Percentiles rank a stretch among this genome's conserved stretches.
Evolutionary conservation across 2,888 invertebrate genomes (phyloP).

Genomic region (Eupithecia pulchellata): DNA sequence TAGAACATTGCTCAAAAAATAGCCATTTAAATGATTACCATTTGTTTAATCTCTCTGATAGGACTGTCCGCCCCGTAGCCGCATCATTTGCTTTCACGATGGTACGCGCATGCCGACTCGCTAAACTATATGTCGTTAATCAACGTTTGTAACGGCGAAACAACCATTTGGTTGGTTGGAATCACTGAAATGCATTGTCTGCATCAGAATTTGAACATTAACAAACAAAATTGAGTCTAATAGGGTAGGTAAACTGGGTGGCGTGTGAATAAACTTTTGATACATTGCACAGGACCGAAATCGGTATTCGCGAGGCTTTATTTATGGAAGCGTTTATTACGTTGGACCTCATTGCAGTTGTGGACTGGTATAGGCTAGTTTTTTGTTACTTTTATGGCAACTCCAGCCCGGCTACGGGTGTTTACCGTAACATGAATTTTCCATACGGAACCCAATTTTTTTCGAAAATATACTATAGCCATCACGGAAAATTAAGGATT

Average conservation of each 20-base stretch:
- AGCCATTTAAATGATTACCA: too few species aligned
- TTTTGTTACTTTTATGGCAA: too few species aligned
- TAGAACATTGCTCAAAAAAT: too few species aligned
- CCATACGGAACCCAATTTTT: too few species aligned
- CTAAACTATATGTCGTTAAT: conserved; percentile 57
- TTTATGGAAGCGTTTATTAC: not conserved
- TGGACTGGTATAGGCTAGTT: too few species aligned
- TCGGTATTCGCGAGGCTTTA: not conserved
- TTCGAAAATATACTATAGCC: too few species aligned
- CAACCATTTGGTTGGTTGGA: conserved; percentile 19
- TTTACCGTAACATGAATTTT: too few species aligned
- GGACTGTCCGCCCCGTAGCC: conserved; percentile 63
- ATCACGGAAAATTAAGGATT: too few species aligned
- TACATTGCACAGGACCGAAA: not conserved
- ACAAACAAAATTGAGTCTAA: conserved; percentile 12
- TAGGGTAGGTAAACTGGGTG: conserved; percentile 8
- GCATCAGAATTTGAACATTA: conserved; percentile 6
- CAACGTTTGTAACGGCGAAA: conserved; percentile 48
- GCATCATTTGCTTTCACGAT: conserved; percentile 68
- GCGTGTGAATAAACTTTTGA: not conserved
- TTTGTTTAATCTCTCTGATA: conserved; percentile 45
- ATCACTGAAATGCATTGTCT: conserved; percentile 23
- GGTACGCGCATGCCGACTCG: conserved; percentile 49
- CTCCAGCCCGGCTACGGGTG: too few species aligned
- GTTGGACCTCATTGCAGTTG: too few species aligned